Evolutionary conservation across 2,113 vertebrate species (phyloP), one percentile per base, ranked within the genome.

Genomic region (Aegotheles bennettii): DNA sequence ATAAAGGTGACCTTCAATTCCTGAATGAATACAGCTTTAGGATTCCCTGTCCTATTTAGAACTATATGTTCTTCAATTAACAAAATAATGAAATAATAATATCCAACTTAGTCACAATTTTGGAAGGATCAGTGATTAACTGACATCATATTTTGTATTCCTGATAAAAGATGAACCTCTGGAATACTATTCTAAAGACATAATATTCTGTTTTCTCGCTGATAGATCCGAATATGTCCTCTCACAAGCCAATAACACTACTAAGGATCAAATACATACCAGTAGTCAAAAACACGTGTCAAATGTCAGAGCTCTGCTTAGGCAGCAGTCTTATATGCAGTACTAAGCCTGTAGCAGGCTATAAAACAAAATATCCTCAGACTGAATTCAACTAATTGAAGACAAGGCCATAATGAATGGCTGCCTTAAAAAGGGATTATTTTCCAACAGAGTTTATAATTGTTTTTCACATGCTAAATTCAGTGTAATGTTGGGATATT

Each of bases 1-100:
- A 83, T 69, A 83, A 85, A 95, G 87, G 92, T 95, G 80, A 97
- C 96, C 95, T 96, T 93, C 86, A 75, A 16, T 81, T 93, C 47
- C 68, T 88, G 17, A 73, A 59, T 61, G 51, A 87, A 74, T 77
- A 94, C 11, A 79, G 71, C 43, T 57, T 76, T 84, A 35, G 13
- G n/a, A 43, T 80, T 92, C 60, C 26, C 25, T 86, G 83, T 85
- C 70, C 18, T 75, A 6, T 75, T 90, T 93, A 40, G 64, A 94
- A 61, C 43, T 64, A 0, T 36, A 36, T 51, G 35, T 68, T 89
- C 36, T 84, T 87, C 69, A 68, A 29, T 71, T 78, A 68, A 56
- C 3, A 78, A 94, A 84, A 71, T 68, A 60, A 75, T 51, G 29
- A 60, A 82, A 93, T 82, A 31, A 28, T 42, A 67, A 54, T 38